Evolutionary conservation across 2,797 vertebrate genomes (phyloP), one percentile per base, ranked within the genome.

Genomic region (Sciurus vulgaris): DNA sequence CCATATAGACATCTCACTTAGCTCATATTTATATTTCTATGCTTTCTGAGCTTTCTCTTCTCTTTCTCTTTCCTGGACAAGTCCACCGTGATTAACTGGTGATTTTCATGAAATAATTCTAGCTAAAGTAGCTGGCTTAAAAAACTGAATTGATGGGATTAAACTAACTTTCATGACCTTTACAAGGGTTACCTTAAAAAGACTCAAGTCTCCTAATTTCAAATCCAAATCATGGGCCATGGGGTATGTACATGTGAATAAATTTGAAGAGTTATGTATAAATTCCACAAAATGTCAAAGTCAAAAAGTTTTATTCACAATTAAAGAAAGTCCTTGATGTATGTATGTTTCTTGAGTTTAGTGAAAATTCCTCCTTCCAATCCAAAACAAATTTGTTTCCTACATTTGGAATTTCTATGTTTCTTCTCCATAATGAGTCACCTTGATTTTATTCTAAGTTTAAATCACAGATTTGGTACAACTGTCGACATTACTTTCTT

Each of bases 51-150:
- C 70, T 94, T 89, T 94, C 47, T 67, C 67, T 79, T 70, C 47
- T 73, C 78, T 24, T 76, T 54, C 51, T 93, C n/a, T 77, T 88
- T 93, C 49, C 26, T 61, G 10, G 33, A 61, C 24, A n/a, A 72
- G 7, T 72, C 51, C 78, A n/a, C 67, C 13, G 2, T 49, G 63
- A 89, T 47, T 74, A 69, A 35, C 4, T 28, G 30, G 17, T 41
- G 74, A 11, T 74, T 93, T 95, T 56, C 83, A 84, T 63, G 44
- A 63, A 70, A 15, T 84, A n/a, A 78, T 78, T 96, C 63, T 78
- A 87, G 63, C 7, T 47, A 56, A 88, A 84, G 49, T 1, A 20
- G 28, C 51, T 82, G 24, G 17, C 35, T 88, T 61, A 26, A 33
- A 63, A 79, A 78, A 56, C 38, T 3, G 63, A 73, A n/a, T 11